phyloP scores from a whole-genome alignment of 2,888 invertebrate genomes.

The Cybosia mesomella region DNA sequence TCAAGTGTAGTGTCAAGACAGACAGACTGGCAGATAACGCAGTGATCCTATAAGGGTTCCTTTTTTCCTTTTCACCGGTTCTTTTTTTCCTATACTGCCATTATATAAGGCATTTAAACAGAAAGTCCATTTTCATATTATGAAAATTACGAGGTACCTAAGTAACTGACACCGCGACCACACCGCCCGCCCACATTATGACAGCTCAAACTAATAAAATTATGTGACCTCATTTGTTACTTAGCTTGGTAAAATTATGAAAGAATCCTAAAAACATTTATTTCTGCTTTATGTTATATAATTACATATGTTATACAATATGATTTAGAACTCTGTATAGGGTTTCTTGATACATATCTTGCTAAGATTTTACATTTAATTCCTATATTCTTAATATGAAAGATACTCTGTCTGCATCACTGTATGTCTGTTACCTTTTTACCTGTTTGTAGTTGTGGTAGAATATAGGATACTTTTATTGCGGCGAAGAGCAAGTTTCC shows the following conservation, averaged over 20 bases:
- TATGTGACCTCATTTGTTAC: constrained; percentile 73
- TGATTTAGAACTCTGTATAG: constrained; percentile 48
- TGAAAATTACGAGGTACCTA: constrained; percentile 44
- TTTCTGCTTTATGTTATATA: constrained; percentile 59
- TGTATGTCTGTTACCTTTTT: too few species aligned
- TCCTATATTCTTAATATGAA: not conserved
- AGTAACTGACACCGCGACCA: constrained; percentile 39
- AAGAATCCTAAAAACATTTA: constrained; percentile 65
- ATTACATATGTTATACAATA: constrained; percentile 58
- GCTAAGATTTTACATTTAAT: not conserved
- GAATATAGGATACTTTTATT: too few species aligned
- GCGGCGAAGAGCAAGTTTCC: too few species aligned
- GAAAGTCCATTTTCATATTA: constrained; percentile 53
- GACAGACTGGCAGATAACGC: too few species aligned
- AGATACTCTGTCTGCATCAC: too few species aligned
- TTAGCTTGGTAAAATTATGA: constrained; percentile 63
- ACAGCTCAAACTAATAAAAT: constrained; percentile 68
- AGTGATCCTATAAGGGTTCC: too few species aligned
- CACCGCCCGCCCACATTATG: constrained; percentile 35
- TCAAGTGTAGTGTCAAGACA: too few species aligned
- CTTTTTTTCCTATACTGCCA: constrained; percentile 11
- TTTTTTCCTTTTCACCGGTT: too few species aligned
- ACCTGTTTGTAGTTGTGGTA: too few species aligned
- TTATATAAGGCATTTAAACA: constrained; percentile 44
- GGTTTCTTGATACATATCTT: constrained; percentile 18